These are phyloP conservation scores for Anableps anableps DNA, from an alignment of 2,797 vertebrate genomes.

Conservation along the genomic window DNA sequence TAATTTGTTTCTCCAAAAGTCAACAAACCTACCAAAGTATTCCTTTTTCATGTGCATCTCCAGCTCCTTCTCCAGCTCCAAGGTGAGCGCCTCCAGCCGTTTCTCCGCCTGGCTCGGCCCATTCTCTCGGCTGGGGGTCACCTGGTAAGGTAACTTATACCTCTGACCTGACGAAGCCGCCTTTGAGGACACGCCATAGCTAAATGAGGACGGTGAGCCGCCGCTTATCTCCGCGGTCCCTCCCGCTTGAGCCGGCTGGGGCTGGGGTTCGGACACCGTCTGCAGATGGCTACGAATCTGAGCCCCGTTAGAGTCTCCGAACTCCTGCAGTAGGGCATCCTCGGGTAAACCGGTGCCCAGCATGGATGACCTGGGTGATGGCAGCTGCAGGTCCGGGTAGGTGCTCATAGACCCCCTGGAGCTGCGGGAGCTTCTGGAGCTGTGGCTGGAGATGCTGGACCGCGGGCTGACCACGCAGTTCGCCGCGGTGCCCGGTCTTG, in stretches of 20 bases:
- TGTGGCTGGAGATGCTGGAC: constrained; percentile 96
- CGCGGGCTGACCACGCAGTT: constrained; percentile 88
- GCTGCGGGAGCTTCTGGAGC: constrained; percentile 88
- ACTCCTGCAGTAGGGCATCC: constrained; percentile 82
- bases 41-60: constrained; percentile 97
- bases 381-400: constrained; percentile 88
- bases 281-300: constrained; percentile 77
- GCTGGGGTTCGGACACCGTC: constrained; percentile 76
- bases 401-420: constrained; percentile 92
- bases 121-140: constrained; percentile 88
- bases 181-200: constrained; percentile 80
- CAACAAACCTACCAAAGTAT: constrained; percentile 89
- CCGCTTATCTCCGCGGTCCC: constrained; percentile 64
- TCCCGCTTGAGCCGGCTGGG: constrained; percentile 49
- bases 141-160: constrained; percentile 90
- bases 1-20: not conserved
- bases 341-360: constrained; percentile 81
- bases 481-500: constrained; percentile 65
- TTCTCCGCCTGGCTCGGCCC: constrained; percentile 93
- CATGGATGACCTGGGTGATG: constrained; percentile 88
- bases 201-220: constrained; percentile 72
- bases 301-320: constrained; percentile 78
- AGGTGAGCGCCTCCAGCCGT: constrained; percentile 91
- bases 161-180: constrained; percentile 77
- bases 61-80: constrained; percentile 96